Base-by-base conservation (phyloP, 1,140 invertebrate genomes). In the Wasmannia auropunctata region DNA sequence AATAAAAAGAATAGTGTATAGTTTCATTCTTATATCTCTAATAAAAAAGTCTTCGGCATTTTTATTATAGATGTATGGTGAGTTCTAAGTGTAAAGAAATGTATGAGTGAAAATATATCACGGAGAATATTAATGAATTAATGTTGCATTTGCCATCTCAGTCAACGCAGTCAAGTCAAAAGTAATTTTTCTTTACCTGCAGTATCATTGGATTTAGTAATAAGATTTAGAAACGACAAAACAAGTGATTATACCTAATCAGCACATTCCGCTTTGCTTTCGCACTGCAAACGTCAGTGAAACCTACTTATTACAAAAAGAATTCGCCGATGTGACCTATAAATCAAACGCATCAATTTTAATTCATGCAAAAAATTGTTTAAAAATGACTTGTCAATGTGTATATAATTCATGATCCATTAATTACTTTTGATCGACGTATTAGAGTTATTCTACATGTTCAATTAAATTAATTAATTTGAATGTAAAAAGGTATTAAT, bases 241-340 rank as follows among this genome's bases (percentile, higher is more conserved):
- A 28, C 19, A 34, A 83, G 11, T 75, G 5, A 72, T 84, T 56
- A 54, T 31, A 72, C 79, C 6, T 46, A 70, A 74, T 83, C 67
- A 83, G 79, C 79, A 14, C 14, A 83, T 83, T 83, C 79, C 67
- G 3, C 37, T 46, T 72, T 56, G 37, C 31, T 83, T 83, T 83
- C 67, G n/a, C 8, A 43, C 11, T 37, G 40, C 25, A 22, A 46
- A 70, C 79, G 19, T 58, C 37, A 31, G 37, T 72, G 25, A 58
- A 58, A 83, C 16, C n/a, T 19, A 83, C n/a, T 60, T 56, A 40
- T 10, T 25, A 25, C 40, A 34, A 58, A 11, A 37, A 25, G 70
- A 74, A 72, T 58, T 74, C 6, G 37, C 8, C 28, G 19, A 25
- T 40, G 43, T 54, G 46, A 75, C 69, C 72, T 77, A 67, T 43